A percentile compares a stretch with the other conserved stretches of the same genome.
phyloP scores from a whole-genome alignment of 2,113 vertebrate genomes.

The Gasterosteus nipponicus region DNA sequence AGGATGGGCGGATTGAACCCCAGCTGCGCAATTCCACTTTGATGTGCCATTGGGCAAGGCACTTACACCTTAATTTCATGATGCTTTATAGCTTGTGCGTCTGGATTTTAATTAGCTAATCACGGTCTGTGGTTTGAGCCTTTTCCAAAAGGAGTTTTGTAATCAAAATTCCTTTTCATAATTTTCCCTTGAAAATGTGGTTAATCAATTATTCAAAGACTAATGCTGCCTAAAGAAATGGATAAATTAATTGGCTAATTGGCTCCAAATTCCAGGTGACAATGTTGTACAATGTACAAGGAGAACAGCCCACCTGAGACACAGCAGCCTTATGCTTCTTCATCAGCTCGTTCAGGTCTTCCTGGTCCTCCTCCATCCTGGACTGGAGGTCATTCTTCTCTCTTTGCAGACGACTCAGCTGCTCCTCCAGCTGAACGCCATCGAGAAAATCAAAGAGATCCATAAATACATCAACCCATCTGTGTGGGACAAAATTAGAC shows the following conservation, averaged over 20 bases:
- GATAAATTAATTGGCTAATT: neutral
- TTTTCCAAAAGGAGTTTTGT: neutral
- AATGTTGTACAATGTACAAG: too few species aligned
- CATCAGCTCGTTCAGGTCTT: constrained; percentile 98
- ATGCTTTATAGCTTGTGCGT: neutral
- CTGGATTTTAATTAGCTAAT: neutral
- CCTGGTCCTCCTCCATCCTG: constrained; percentile 96
- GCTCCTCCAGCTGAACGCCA: constrained; percentile 91
- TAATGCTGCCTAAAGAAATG: neutral
- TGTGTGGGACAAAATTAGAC: constrained; percentile 1
- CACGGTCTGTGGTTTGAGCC: neutral
- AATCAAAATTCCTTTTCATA: neutral
- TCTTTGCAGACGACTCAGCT: constrained; percentile 94
- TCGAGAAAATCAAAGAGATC: neutral
- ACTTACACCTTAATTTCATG: too few species aligned
- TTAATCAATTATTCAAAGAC: neutral
- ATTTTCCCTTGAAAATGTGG: neutral
- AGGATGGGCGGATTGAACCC: too few species aligned
- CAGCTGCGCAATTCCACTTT: too few species aligned
- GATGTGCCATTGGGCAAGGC: too few species aligned
- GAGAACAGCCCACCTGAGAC: constrained; percentile 84
- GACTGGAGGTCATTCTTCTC: constrained; percentile 97
- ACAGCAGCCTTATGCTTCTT: constrained; percentile 98
- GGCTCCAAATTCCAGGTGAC: neutral
- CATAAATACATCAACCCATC: neutral